Evolutionary conservation across 2,113 vertebrate genomes (phyloP), one percentile per base, ranked within the genome.

Genomic region (Esox niger): DNA sequence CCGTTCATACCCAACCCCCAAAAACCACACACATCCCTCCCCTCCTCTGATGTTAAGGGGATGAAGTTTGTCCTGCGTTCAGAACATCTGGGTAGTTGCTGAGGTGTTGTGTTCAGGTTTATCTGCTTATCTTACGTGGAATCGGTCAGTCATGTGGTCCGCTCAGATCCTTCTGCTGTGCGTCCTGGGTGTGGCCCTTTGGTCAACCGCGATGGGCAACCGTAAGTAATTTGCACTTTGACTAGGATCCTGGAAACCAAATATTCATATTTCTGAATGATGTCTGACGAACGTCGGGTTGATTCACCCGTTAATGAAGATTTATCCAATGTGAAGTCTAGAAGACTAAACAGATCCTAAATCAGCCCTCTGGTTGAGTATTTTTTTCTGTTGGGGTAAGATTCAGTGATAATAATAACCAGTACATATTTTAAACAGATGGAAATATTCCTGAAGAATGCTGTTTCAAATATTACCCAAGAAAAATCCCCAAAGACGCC

Each of bases 151-250:
- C 21, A 89, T 89, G 88, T 75, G 15, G 17, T 57, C 65, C 38
- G 1, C 6, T n/a, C 32, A 30, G n/a, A 3, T 84, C 73, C 57
- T 87, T 1, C 77, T 88, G 64, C 60, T 88, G 1, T 77, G 82
- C 58, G 13, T 87, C 69, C 58, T 90, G 66, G 84, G 67, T 21
- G 65, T 70, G 3, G 64, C 57, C 0, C 71, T 84, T 64, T 21
- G 85, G 0, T 30, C 76, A 35, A 23, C 46, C 0, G 79, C 32
- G 2, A 1, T 35, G 69, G 74, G 76, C 79, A 49, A 0, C 0
- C 35, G 85, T 90, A 78, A 87, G 83, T 65, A 9, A 1, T 21
- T 1, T 7, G 35, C 4, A 62, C 2, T 0, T 1, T 21, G 7
- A 11, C 8, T 30, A 11, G 9, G 0, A 38, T 38, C 13, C 35